A percentile compares a stretch with the other conserved stretches of the same genome.
Evolutionary conservation across 1,140 invertebrate genomes (phyloP).

Genomic region (Panulirus ornatus): DNA sequence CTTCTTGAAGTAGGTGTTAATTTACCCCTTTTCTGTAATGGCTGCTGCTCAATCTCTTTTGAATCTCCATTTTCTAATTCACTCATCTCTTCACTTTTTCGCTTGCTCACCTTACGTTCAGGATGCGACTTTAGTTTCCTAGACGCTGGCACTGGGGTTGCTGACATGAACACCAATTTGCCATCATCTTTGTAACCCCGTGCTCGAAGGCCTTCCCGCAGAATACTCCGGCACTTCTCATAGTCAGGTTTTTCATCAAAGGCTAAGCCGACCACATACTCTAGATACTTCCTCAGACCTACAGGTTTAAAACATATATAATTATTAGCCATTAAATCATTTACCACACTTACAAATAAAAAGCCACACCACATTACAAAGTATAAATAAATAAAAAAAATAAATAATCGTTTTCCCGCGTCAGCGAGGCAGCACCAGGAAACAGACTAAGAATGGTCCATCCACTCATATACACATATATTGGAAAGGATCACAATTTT

Average conservation of each 20-base stretch:
- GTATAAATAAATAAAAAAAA: conserved; percentile 42
- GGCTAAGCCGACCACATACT: conserved; percentile 84
- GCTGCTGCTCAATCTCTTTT: conserved; percentile 50
- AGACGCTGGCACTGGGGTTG: conserved; percentile 70
- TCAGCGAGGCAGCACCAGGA: no score
- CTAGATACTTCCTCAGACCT: conserved; percentile 84
- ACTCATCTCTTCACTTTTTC: conserved; percentile 74
- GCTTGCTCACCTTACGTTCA: conserved; percentile 74
- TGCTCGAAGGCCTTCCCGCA: conserved; percentile 81
- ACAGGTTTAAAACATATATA: conserved; percentile 78
- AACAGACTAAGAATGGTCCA: no score
- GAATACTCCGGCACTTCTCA: conserved; percentile 83
- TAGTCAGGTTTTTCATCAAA: conserved; percentile 88
- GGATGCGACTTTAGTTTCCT: conserved; percentile 65
- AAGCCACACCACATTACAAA: no score
- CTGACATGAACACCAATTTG: conserved; percentile 76
- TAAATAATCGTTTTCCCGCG: no score
- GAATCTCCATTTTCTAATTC: conserved; percentile 69
- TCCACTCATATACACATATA: no score
- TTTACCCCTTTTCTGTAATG: conserved; percentile 25
- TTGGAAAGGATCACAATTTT: no score
- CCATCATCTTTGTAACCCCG: conserved; percentile 77
- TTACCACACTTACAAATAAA: conserved; percentile 72
- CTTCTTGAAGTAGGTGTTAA: not conserved
- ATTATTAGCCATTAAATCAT: conserved; percentile 68